A percentile compares a stretch with the other conserved stretches of the same genome.
Evolutionary conservation across 2,113 vertebrate genomes (phyloP).

Genomic region (Scomber scombrus): DNA sequence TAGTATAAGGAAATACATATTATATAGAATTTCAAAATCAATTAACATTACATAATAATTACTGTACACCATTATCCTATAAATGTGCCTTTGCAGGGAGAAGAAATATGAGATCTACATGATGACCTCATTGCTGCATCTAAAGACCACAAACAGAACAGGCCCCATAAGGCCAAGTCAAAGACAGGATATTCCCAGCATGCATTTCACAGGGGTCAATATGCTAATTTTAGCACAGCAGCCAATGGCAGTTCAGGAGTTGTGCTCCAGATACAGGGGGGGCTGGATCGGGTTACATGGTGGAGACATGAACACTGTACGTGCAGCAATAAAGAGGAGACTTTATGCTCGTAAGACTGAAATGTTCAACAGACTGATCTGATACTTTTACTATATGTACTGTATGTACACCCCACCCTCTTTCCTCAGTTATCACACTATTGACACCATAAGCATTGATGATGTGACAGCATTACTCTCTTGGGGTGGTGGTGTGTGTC

Average conservation of each 20-base stretch:
- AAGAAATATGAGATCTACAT: slow-evolving; percentile 20
- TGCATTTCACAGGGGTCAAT: slow-evolving; percentile 85
- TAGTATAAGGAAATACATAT: too few relatives aligned
- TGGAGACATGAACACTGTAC: slow-evolving; percentile 44
- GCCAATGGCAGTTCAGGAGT: slow-evolving; percentile 72
- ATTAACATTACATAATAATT: too few relatives aligned
- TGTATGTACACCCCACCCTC: neutral
- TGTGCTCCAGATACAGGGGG: slow-evolving; percentile 69
- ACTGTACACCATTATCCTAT: neutral
- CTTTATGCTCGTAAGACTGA: too few relatives aligned
- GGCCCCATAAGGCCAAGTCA: slow-evolving; percentile 80
- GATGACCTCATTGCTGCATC: slow-evolving; percentile 63
- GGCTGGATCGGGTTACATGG: slow-evolving; percentile 68
- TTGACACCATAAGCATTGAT: neutral
- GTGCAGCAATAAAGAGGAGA: slow-evolving; percentile 49
- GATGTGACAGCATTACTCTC: slow-evolving; percentile 36
- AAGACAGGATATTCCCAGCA: slow-evolving; percentile 83
- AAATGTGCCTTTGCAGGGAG: neutral
- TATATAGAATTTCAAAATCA: too few relatives aligned
- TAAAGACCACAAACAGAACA: slow-evolving; percentile 51
- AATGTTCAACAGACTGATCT: neutral
- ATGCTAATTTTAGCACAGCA: slow-evolving; percentile 82
- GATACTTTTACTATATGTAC: neutral
- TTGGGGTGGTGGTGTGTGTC: neutral
- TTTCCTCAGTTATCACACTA: neutral